Evolutionary conservation across 2,113 vertebrate genomes (phyloP), one percentile per base, ranked within the genome.

Genomic region (rabbit (Oryctolagus cuniculus)): DNA sequence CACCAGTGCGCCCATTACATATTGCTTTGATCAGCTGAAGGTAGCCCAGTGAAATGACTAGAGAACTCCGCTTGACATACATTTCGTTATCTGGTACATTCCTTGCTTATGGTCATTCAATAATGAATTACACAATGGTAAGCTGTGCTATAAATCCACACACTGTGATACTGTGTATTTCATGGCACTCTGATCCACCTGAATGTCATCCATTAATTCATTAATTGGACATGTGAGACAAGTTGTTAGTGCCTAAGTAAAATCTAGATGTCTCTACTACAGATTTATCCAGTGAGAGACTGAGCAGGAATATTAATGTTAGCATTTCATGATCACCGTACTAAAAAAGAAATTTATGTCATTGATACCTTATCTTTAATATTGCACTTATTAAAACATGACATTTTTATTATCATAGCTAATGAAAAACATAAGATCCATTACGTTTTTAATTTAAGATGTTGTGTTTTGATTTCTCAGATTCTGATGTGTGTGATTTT

Each of bases 381-480:
- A 63, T 38, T 44, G 10, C 0, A 72, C 0, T 78, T 91, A 74
- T 21, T 83, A 93, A 94, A 75, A 66, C 44, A 78, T 63, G 15
- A 4, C 4, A 66, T 66, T 78, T 22, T 85, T 70, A 58, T 84
- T 80, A 55, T 69, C 77, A 67, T 63, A 51, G 36, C 55, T 73
- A 69, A 15, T 82, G 9, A 53, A 74, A 84, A 77, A 70, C 4
- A 84, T 16, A 70, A 2, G 1, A 12, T 15, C n/a, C 1, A 6
- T 19, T 78, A 55, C 12, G 7, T 90, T 85, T 91, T 75, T 44
- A 91, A 78, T 70, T 89, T 95, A 92, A 92, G 13, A 89, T 7
- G 86, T 24, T 58, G 0, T 55, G 3, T 82, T 74, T 25, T 1
- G 81, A 61, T 66, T 77, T 93, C 5, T 87, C 38, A 90, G 21